Conservation (phyloP, 2,888 invertebrate species). For the Tubulanus polymorphus region DNA sequence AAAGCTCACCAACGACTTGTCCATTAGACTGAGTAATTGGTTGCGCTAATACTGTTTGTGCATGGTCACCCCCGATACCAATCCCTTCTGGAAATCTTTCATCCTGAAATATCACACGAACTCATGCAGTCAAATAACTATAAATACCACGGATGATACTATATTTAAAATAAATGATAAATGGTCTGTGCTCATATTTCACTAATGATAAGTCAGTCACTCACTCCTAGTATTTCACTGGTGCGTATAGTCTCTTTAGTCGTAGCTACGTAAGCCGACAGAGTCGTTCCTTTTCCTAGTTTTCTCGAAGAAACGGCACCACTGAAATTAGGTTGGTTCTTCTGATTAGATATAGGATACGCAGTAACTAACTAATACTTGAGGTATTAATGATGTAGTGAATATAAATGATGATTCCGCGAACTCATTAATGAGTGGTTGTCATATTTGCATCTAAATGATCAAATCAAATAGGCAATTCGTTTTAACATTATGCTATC, state of each 20-base stretch:
- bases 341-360: too few relatives aligned
- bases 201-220: conserved; percentile 11
- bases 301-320: conserved; percentile 24
- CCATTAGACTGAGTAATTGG: conserved; percentile 66
- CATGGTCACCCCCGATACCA: conserved; percentile 32
- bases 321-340: too few relatives aligned
- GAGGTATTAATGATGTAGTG: too few relatives aligned
- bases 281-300: conserved; percentile 34
- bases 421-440: conserved; percentile 5
- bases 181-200: background rate
- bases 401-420: too few relatives aligned
- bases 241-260: conserved; percentile 42
- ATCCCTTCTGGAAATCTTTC: conserved; percentile 58
- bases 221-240: conserved; percentile 33
- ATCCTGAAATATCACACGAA: conserved; percentile 50
- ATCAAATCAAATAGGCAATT: conserved; percentile 8
- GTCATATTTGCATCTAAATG: conserved; percentile 7
- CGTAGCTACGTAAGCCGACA: conserved; percentile 51
- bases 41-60: conserved; percentile 54
- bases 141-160: too few relatives aligned
- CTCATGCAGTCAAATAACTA: too few relatives aligned
- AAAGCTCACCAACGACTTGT: conserved; percentile 56
- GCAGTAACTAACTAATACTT: too few relatives aligned
- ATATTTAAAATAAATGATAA: too few relatives aligned
- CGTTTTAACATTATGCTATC: conserved; percentile 9